phyloP scores from a whole-genome alignment of 1,140 invertebrate species.

The Cyclina sinensis region DNA sequence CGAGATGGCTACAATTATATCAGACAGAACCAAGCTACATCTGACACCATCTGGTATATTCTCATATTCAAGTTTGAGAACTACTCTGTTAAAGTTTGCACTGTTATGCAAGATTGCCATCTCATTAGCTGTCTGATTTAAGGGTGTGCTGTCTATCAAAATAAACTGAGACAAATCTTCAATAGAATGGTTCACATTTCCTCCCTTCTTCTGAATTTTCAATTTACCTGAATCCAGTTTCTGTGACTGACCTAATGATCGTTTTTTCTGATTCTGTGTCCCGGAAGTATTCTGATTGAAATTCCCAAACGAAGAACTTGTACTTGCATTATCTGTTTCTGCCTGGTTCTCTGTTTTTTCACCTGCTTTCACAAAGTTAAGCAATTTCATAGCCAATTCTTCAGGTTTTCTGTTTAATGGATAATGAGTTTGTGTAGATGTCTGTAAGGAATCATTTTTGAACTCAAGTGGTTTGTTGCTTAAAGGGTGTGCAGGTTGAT shows the following conservation, averaged over 20 bases:
- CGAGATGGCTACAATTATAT: slow-evolving; percentile 68
- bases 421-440: not conserved
- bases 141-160: slow-evolving; percentile 17
- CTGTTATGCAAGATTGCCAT: slow-evolving; percentile 53
- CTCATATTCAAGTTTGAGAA: slow-evolving; percentile 61
- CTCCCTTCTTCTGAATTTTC: not conserved
- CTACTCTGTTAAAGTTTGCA: slow-evolving; percentile 65
- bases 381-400: slow-evolving; percentile 50
- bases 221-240: not conserved
- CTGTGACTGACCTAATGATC: not conserved
- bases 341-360: not conserved
- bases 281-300: not conserved
- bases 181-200: slow-evolving; percentile 26
- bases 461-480: slow-evolving; percentile 10
- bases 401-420: not conserved
- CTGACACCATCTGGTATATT: slow-evolving; percentile 62
- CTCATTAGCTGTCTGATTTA: not conserved
- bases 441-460: not conserved
- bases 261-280: not conserved
- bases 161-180: slow-evolving; percentile 66
- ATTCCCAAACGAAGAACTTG: not conserved
- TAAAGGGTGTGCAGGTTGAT: slow-evolving; percentile 37
- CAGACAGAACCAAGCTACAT: slow-evolving; percentile 71
- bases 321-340: not conserved
- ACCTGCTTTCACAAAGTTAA: slow-evolving; percentile 56